Evolutionary conservation across 35 echinoderm and acorn worm species (phyloP), one percentile per base, ranked within the genome.

Genomic region (Lytechinus variegatus): DNA sequence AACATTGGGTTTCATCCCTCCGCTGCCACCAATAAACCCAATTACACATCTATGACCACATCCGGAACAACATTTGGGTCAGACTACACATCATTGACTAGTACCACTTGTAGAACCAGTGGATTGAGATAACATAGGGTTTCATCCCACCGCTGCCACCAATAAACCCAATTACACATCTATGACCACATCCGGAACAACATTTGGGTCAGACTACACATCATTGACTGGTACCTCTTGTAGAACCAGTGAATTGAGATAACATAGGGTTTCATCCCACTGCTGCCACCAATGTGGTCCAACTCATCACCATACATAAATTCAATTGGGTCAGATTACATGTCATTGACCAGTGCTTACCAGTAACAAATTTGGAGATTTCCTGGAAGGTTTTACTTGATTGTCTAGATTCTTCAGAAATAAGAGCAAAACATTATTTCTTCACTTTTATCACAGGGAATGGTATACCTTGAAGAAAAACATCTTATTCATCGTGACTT

Each of bases 401-500:
- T 44, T 44, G 33, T 44, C 2, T 0, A 44, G 33, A 44, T 44
- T 44, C 2, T 44, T 44, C 33, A 44, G 33, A 44, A 44, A 44
- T 44, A 44, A 44, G 33, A 44, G 2, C 33, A 44, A 44, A 44
- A 44, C 33, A 44, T 44, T 44, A 0, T 1, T 95, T 52, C 13
- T 19, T 54, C 92, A 24, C 12, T 54, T 54, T 27, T 12, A 54
- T 89, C 44, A 13, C 95, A 99, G 97, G 98, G 98, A 54, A 99
- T 99, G 98, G 98, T 99, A 10, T 99, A 99, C 79, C 54, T 99
- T 54, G 98, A 99, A 92, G 98, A 99, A 21, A 95, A 98, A 28
- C 98, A 97, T 55, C 91, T 99, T 16, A 97, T 99, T 86, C 98
- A 99, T 94, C 96, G 98, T 52, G 98, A 99, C 95, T 92, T 99